These are phyloP conservation scores for Mactromeris polynyma DNA, from an alignment of 2,888 invertebrate genomes.

Conservation along the genomic window DNA sequence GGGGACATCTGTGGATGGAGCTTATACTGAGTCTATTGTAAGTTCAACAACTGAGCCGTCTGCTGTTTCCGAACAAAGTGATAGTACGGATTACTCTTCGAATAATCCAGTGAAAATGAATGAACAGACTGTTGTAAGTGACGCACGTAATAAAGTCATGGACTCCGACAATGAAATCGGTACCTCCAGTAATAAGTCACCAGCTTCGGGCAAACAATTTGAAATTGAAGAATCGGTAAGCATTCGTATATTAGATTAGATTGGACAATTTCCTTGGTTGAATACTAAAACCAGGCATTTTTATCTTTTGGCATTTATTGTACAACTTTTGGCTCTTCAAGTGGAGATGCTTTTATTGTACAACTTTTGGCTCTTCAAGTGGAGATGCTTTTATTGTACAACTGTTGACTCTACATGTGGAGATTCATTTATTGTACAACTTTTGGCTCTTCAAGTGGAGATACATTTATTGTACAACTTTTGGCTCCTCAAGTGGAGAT, in stretches of 20 bases:
- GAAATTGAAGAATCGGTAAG: constrained; percentile 56
- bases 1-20: constrained; percentile 39
- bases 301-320: neutral
- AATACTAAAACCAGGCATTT: neutral
- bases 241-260: neutral
- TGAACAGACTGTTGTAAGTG: neutral
- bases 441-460: no score
- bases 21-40: constrained; percentile 54
- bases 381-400: no score
- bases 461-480: no score
- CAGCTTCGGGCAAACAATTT: neutral
- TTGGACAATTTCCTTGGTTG: no score
- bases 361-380: no score
- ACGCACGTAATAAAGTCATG: neutral
- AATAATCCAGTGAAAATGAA: neutral
- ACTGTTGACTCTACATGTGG: no score
- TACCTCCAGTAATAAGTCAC: neutral
- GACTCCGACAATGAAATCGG: neutral
- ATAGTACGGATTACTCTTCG: constrained; percentile 26
- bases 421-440: no score
- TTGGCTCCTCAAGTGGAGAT: no score
- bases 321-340: neutral
- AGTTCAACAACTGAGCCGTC: constrained; percentile 43
- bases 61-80: constrained; percentile 21
- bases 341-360: no score